These are phyloP conservation scores for Struthio camelus DNA, from an alignment of 2,113 vertebrate genomes.

Conservation along the genomic window DNA sequence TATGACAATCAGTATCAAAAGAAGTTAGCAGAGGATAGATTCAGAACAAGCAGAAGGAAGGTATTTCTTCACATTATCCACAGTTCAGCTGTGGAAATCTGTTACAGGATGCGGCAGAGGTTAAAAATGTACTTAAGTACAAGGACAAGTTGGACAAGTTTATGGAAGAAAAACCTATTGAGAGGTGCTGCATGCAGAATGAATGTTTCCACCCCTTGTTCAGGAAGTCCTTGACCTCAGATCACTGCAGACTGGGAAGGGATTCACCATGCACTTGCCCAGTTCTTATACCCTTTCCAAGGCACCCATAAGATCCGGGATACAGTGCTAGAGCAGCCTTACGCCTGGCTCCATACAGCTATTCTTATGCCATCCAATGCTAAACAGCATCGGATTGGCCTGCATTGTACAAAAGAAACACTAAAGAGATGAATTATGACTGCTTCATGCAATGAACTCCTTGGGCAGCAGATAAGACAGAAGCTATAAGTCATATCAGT, in stretches of 20 bases:
- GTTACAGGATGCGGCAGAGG: not conserved
- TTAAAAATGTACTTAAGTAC: not conserved
- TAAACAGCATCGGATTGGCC: not conserved
- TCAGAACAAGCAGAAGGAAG: not conserved
- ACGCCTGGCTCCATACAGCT: not conserved
- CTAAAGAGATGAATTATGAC: not conserved
- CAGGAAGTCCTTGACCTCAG: not conserved
- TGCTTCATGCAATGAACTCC: not conserved
- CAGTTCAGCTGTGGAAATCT: not conserved
- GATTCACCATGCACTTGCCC: not conserved
- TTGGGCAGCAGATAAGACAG: not conserved
- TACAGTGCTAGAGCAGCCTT: not conserved
- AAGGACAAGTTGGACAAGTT: not conserved
- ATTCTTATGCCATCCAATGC: not conserved
- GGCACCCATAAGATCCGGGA: not conserved
- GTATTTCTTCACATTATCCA: not conserved
- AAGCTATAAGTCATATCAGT: not conserved
- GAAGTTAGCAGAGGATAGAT: not conserved
- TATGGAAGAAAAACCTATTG: not conserved
- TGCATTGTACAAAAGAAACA: not conserved
- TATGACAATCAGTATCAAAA: not conserved
- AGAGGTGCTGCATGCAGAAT: not conserved
- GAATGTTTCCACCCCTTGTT: not conserved
- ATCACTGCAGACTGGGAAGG: not conserved
- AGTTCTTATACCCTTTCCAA: not conserved